Percentiles rank a stretch among this genome's conserved stretches.
These are phyloP conservation scores for Oligia fasciuncula DNA, from an alignment of 2,888 invertebrate species.

Conservation along the genomic window DNA sequence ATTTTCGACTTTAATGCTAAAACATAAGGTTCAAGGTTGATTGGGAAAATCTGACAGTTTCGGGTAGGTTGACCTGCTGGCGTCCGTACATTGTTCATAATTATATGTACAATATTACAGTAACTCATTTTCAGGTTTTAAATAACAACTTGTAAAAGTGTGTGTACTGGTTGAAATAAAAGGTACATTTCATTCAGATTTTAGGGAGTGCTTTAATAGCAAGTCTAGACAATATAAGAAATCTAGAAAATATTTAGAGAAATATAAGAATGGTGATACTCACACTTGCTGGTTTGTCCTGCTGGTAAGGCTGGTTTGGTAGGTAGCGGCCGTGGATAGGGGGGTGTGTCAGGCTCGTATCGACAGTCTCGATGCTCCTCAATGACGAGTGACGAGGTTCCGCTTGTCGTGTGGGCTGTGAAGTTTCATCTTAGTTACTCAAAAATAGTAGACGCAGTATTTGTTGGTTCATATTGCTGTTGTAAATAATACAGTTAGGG, in stretches of 20 bases:
- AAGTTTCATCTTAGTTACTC: slow-evolving; percentile 16
- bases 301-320: slow-evolving; percentile 50
- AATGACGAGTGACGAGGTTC: slow-evolving; percentile 63
- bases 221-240: neutral
- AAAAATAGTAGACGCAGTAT: neutral
- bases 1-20: no score
- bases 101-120: no score
- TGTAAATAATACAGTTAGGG: neutral
- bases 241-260: neutral
- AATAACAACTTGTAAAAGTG: neutral
- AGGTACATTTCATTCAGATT: neutral
- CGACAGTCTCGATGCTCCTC: slow-evolving; percentile 72
- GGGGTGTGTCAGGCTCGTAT: slow-evolving; percentile 52
- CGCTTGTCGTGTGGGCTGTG: slow-evolving; percentile 33
- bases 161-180: neutral
- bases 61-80: no score
- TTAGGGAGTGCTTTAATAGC: neutral
- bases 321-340: slow-evolving; percentile 58
- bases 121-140: neutral
- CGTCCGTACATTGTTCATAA: neutral
- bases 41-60: no score
- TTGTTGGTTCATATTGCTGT: neutral
- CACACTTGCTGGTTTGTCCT: slow-evolving; percentile 72
- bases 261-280: neutral
- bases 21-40: no score